Percentiles rank a stretch among this genome's conserved stretches.
Conservation (phyloP, 2,113 vertebrate species). For the Stercorarius parasiticus region DNA sequence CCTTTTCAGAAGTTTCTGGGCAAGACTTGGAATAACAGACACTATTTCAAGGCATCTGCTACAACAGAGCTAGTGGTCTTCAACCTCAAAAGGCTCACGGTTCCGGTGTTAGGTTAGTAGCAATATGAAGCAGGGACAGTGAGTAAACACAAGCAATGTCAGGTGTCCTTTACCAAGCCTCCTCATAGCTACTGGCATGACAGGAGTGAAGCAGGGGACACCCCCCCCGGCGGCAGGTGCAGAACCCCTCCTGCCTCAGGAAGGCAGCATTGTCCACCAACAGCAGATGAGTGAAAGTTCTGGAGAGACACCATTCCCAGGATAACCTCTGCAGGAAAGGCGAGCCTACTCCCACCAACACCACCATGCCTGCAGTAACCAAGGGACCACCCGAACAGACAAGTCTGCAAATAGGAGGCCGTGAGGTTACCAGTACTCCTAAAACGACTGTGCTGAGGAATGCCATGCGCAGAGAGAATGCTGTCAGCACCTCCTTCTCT, state of each 20-base stretch:
- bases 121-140: constrained; percentile 29
- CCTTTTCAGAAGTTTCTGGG: neutral
- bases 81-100: neutral
- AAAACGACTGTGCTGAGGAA: neutral
- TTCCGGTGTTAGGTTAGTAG: neutral
- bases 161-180: neutral
- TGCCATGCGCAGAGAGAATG: neutral
- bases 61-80: neutral
- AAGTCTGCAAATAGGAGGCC: neutral
- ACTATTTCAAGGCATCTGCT: neutral
- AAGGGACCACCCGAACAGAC: neutral
- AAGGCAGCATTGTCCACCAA: neutral
- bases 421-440: neutral
- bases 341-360: neutral
- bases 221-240: neutral
- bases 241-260: neutral
- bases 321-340: neutral
- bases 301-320: neutral
- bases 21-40: neutral
- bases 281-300: neutral
- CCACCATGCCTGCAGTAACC: neutral
- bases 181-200: neutral
- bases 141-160: constrained; percentile 12
- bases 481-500: neutral
- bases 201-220: neutral